Evolutionary conservation across 2,797 vertebrate species (phyloP), one percentile per base, ranked within the genome.

Genomic region (Micropoecilia bifurca): DNA sequence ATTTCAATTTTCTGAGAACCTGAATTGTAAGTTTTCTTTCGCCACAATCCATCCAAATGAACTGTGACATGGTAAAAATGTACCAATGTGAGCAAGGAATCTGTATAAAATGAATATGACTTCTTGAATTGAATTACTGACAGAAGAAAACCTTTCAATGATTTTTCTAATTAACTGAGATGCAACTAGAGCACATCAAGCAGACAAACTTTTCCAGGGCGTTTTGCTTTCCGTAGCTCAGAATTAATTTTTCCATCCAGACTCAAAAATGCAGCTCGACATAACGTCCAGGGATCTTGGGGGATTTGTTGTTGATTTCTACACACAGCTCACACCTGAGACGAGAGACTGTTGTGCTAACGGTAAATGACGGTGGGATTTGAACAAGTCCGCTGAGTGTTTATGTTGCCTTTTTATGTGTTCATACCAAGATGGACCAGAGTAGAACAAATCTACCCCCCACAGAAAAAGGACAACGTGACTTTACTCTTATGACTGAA

Each of bases 261-360:
- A 25, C 20, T 39, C 63, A 41, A 41, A 68, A 39, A 12, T 25
- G 33, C 1, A 41, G 63, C 63, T 41, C 20, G 12, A 41, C 8
- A 2, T 22, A 25, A 68, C 10, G 20, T 9, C 59, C 18, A 63
- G 33, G 30, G 36, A 20, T 33, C 57, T 25, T 5, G 22, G 63
- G 36, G 39, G 22, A 69, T 43, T 69, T 16, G 66, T 69, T 16
- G 66, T 55, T n/a, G 20, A 25, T 13, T 22, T n/a, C 25, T 68
- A 39, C 66, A n/a, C 63, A 68, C 63, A 14, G 39, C 77, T 90
- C 80, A 80, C 79, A 68, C 84, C 75, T 71, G 33, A 88, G 82
- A 78, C 79, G 47, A 87, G 82, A 77, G 78, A 69, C 50, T 48
- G 25, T n/a, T 14, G 22, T 68, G 63, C 39, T 66, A n/a, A 43